phyloP scores from a whole-genome alignment of 2,113 vertebrate genomes.

The Melanerpes aurifrons region DNA sequence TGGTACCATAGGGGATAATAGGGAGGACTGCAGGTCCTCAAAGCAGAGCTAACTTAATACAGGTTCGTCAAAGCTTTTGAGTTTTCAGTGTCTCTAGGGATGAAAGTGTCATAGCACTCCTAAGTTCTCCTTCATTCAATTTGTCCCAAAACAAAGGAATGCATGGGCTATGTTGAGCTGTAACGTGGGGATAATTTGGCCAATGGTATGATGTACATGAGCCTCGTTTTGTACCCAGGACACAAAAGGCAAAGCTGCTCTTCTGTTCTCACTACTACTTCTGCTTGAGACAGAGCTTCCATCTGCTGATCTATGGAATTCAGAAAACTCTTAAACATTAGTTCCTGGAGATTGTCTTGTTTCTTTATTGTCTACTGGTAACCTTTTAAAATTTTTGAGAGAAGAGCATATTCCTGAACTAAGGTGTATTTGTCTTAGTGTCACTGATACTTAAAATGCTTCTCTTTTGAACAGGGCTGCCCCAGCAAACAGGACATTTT shows the following conservation, averaged over 20 bases:
- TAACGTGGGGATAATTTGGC: background rate
- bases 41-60: background rate
- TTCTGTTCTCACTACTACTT: background rate
- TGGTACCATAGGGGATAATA: fast-evolving
- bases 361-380: background rate
- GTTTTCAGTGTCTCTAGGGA: background rate
- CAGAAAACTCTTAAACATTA: background rate
- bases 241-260: background rate
- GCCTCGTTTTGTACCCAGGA: background rate
- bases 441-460: background rate
- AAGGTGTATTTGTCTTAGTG: background rate
- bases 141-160: background rate
- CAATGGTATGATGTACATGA: fast-evolving
- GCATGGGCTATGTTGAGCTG: background rate
- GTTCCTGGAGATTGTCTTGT: background rate
- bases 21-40: background rate
- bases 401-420: background rate
- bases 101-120: background rate
- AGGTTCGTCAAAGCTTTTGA: background rate
- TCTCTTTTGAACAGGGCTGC: background rate
- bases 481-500: background rate
- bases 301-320: background rate
- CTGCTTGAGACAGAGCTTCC: background rate
- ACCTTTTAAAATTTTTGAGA: background rate
- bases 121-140: background rate